phyloP scores from a whole-genome alignment of 2,113 vertebrate genomes.

The Rhineura floridana region DNA sequence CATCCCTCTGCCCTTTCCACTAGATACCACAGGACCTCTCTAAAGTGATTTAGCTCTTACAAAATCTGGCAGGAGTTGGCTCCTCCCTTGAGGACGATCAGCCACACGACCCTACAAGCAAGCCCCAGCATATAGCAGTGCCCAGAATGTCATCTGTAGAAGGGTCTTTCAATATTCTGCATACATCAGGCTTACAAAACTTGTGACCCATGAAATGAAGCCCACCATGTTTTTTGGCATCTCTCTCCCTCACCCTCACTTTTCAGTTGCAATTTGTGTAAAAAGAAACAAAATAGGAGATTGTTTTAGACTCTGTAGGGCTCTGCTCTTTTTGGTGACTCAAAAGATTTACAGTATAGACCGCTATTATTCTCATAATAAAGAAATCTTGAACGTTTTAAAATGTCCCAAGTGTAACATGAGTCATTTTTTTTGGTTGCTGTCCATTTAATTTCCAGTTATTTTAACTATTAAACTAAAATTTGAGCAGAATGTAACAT shows the following conservation, averaged over 20 bases:
- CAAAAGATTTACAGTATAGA: background rate
- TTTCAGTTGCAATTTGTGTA: background rate
- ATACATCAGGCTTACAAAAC: too few species aligned
- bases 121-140: too few species aligned
- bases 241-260: background rate
- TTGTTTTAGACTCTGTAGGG: background rate
- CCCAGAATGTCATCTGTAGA: too few species aligned
- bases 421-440: too few species aligned
- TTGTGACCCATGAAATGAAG: background rate
- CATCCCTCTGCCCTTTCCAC: too few species aligned
- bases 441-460: background rate
- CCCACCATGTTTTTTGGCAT: background rate
- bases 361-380: too few species aligned
- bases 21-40: too few species aligned
- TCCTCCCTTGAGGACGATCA: too few species aligned
- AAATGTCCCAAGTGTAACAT: background rate
- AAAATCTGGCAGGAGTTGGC: too few species aligned
- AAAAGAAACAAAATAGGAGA: background rate
- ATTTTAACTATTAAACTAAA: background rate
- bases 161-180: background rate
- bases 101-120: too few species aligned
- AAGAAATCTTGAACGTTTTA: background rate
- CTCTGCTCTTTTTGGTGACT: background rate
- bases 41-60: too few species aligned
- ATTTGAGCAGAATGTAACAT: background rate